Conservation (phyloP, 2,888 invertebrate species). For the Drosophila helvetica region DNA sequence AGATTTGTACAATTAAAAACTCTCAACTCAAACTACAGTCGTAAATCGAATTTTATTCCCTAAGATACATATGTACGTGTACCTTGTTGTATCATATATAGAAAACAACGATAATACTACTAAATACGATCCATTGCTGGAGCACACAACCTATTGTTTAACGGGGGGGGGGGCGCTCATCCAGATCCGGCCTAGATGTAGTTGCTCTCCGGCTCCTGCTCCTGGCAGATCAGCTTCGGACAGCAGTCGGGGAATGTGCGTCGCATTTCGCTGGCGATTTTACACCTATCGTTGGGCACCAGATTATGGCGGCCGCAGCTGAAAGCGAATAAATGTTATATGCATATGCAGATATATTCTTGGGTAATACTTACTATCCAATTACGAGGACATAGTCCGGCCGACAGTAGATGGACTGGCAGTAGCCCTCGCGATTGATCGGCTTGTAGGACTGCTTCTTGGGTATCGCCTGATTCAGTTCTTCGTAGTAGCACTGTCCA, state of each 20-base stretch:
- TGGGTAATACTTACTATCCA: slow-evolving; percentile 62
- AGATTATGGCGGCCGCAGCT: slow-evolving; percentile 80
- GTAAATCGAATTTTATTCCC: not conserved
- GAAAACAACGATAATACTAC: slow-evolving; percentile 16
- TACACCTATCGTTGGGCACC: slow-evolving; percentile 70
- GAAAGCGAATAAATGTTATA: not conserved
- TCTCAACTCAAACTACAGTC: not conserved
- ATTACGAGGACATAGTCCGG: slow-evolving; percentile 77
- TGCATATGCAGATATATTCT: no score
- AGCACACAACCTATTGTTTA: slow-evolving; percentile 6
- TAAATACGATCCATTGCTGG: slow-evolving; percentile 12
- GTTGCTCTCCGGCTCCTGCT: slow-evolving; percentile 68
- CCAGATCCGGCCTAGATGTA: slow-evolving; percentile 59
- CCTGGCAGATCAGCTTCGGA: slow-evolving; percentile 73
- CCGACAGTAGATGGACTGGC: slow-evolving; percentile 75
- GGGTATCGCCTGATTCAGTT: slow-evolving; percentile 77
- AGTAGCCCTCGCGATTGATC: slow-evolving; percentile 77
- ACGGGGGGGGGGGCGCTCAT: not conserved
- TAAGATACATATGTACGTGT: not conserved
- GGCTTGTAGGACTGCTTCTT: slow-evolving; percentile 77
- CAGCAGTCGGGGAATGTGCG: slow-evolving; percentile 76
- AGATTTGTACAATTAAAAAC: not conserved
- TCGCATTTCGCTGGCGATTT: slow-evolving; percentile 74
- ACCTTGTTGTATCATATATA: not conserved
- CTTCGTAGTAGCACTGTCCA: slow-evolving; percentile 80